A percentile compares a stretch with the other conserved stretches of the same genome.
These are phyloP conservation scores for Netelia fuscicornis DNA, from an alignment of 2,888 invertebrate genomes.

Conservation along the genomic window DNA sequence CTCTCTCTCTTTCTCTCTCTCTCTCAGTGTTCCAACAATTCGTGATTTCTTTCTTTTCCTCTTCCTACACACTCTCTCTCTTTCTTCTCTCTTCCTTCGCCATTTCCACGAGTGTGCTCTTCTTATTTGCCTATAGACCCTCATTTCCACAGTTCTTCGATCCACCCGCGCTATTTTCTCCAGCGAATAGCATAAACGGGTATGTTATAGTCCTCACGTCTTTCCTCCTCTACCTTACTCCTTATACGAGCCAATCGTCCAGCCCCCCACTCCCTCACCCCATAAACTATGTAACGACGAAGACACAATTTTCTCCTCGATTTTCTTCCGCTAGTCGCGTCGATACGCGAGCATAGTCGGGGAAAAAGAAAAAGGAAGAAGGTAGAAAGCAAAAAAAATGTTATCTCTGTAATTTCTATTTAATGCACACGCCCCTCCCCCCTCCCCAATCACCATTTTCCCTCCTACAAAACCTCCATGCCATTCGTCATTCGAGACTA, in stretches of 20 bases:
- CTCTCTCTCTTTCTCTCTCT: too few relatives aligned
- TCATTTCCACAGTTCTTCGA: constrained; percentile 8
- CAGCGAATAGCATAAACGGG: too few relatives aligned
- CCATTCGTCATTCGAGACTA: constrained; percentile 23
- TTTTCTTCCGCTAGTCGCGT: background rate
- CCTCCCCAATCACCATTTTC: too few relatives aligned
- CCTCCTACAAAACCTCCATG: background rate
- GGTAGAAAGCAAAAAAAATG: constrained; percentile 5
- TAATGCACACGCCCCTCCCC: constrained; percentile 1
- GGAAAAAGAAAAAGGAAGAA: background rate
- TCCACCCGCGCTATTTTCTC: too few relatives aligned
- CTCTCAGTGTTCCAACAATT: too few relatives aligned
- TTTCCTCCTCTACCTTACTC: too few relatives aligned
- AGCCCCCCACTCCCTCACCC: too few relatives aligned
- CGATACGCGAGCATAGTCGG: too few relatives aligned
- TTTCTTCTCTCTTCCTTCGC: constrained; percentile 13
- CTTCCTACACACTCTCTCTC: background rate
- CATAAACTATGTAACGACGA: background rate
- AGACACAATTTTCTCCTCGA: background rate
- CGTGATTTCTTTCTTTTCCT: too few relatives aligned
- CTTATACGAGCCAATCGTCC: background rate
- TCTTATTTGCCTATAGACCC: constrained; percentile 27
- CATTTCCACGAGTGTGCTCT: background rate
- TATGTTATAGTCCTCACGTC: too few relatives aligned
- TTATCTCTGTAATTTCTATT: constrained; percentile 41